Percentiles rank a stretch among this genome's conserved stretches.
phyloP scores from a whole-genome alignment of 2,797 vertebrate species.

The Amazonetta brasiliensis region DNA sequence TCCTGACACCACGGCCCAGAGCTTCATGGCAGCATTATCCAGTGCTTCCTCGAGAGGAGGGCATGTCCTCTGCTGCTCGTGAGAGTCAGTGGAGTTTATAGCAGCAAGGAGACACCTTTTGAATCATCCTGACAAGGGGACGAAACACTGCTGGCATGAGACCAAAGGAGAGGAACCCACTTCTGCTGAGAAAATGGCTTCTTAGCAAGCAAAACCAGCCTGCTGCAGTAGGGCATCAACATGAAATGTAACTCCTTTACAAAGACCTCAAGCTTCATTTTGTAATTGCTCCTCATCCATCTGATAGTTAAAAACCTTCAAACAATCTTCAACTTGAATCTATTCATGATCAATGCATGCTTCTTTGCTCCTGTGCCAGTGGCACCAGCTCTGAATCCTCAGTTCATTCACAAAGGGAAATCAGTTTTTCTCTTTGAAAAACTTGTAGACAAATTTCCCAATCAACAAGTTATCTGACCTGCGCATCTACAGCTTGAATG shows the following conservation, averaged over 20 bases:
- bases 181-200: not conserved
- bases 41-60: not conserved
- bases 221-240: not conserved
- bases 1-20: not conserved
- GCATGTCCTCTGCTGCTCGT: not conserved
- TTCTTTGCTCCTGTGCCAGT: not conserved
- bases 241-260: not conserved
- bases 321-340: slow-evolving; percentile 21
- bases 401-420: not conserved
- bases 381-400: not conserved
- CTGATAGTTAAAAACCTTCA: not conserved
- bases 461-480: not conserved
- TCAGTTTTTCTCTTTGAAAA: slow-evolving; percentile 1
- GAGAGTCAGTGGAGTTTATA: not conserved
- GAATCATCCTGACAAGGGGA: not conserved
- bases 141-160: rapidly evolving
- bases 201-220: not conserved
- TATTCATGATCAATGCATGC: not conserved
- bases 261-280: not conserved
- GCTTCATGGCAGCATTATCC: rapidly evolving
- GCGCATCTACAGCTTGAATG: not conserved
- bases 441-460: slow-evolving; percentile 1
- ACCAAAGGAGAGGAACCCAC: not conserved
- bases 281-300: not conserved
- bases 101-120: not conserved